These are phyloP conservation scores for Phalacrocorax brasilianus DNA, from an alignment of 2,113 vertebrate genomes.

Conservation along the genomic window DNA sequence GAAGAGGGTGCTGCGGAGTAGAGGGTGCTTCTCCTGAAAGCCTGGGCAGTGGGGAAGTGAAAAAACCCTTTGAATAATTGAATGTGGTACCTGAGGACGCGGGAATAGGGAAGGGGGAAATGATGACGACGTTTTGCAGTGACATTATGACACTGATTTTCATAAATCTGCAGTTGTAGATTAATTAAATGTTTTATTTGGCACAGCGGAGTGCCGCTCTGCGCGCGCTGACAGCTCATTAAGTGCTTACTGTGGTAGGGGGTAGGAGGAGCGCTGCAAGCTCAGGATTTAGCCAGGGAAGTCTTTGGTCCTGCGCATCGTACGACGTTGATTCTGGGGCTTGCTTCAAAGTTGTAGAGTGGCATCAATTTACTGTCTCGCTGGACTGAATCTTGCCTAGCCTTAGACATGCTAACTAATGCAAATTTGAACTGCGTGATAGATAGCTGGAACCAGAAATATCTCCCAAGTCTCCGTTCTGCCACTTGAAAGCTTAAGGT, in stretches of 20 bases:
- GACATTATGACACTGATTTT: not conserved
- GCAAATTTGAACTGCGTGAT: slow-evolving; percentile 45
- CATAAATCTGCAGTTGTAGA: not conserved
- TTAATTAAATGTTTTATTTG: not conserved
- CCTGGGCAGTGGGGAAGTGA: not conserved
- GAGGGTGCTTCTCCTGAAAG: not conserved
- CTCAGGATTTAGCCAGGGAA: not conserved
- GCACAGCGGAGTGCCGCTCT: not conserved
- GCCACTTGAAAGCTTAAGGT: slow-evolving; percentile 36
- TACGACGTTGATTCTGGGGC: not conserved
- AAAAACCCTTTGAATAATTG: not conserved
- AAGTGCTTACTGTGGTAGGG: not conserved
- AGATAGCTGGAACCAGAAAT: slow-evolving; percentile 47
- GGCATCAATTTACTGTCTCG: slow-evolving; percentile 49
- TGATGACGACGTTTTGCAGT: not conserved
- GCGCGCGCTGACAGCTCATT: not conserved
- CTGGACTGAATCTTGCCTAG: slow-evolving; percentile 24
- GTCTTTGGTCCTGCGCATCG: not conserved
- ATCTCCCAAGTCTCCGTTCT: slow-evolving; percentile 28
- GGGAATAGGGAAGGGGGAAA: not conserved
- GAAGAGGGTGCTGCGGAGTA: not conserved
- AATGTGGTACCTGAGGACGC: not conserved
- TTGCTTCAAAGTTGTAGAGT: slow-evolving; percentile 21
- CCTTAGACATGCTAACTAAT: slow-evolving; percentile 33
- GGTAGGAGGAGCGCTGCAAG: not conserved